These are phyloP conservation scores for Resseliella maxima DNA, from an alignment of 2,888 invertebrate genomes.

Conservation along the genomic window DNA sequence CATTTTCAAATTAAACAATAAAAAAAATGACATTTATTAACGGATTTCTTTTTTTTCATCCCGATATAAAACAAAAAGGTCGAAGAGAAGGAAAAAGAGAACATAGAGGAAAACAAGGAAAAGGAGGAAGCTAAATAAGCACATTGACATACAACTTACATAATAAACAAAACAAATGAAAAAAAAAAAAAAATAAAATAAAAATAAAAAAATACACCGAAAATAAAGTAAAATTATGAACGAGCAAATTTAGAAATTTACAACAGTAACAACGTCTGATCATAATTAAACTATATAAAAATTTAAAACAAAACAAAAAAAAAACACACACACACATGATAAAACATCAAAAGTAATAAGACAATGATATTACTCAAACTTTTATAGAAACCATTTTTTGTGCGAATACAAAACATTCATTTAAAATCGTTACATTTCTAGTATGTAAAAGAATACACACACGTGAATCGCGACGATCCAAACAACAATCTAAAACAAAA, in stretches of 20 bases:
- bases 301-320: too few species aligned
- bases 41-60: constrained; percentile 56
- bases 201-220: background rate
- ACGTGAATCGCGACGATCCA: constrained; percentile 17
- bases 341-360: constrained; percentile 32
- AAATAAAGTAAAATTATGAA: background rate
- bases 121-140: constrained; percentile 70
- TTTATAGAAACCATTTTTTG: constrained; percentile 44
- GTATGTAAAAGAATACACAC: constrained; percentile 31
- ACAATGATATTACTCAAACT: constrained; percentile 13
- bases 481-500: background rate
- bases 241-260: background rate
- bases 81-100: constrained; percentile 83
- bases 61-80: constrained; percentile 70
- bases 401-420: constrained; percentile 23
- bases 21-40: too few species aligned
- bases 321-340: too few species aligned
- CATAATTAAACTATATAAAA: constrained; percentile 31
- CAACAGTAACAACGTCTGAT: constrained; percentile 30
- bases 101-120: constrained; percentile 78
- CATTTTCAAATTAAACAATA: background rate
- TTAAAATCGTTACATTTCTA: constrained; percentile 37
- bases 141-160: background rate
- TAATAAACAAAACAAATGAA: background rate
- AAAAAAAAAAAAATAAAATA: background rate